Percentiles rank a stretch among this genome's conserved stretches.
Evolutionary conservation across 2,113 vertebrate genomes (phyloP).

Genomic region (Tupaia tana): DNA sequence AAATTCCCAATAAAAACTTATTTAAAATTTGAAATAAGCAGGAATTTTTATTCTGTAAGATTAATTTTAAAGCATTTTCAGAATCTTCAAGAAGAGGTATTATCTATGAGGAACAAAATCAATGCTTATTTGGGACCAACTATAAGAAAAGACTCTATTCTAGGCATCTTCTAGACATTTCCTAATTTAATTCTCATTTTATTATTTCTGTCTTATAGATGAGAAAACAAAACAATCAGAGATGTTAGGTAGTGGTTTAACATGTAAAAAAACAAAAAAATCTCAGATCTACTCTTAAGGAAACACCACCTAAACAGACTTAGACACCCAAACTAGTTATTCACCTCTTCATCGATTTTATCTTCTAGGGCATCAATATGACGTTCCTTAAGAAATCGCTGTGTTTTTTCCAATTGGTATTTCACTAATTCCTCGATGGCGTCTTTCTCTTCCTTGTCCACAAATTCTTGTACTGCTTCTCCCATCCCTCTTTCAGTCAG

Average conservation of each 20-base stretch:
- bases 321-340: not conserved
- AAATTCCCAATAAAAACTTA: slow-evolving; percentile 34
- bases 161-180: not conserved
- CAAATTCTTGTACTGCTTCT: slow-evolving; percentile 98
- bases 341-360: slow-evolving; percentile 96
- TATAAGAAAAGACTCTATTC: not conserved
- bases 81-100: not conserved
- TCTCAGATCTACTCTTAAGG: slow-evolving; percentile 7
- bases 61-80: not conserved
- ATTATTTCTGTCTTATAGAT: not conserved
- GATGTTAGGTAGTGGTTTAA: not conserved
- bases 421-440: slow-evolving; percentile 97
- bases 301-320: not conserved
- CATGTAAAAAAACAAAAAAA: slow-evolving; percentile 29
- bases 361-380: slow-evolving; percentile 91
- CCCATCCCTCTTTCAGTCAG: slow-evolving; percentile 98
- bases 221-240: slow-evolving; percentile 35
- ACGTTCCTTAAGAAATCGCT: slow-evolving; percentile 93
- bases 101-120: not conserved
- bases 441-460: slow-evolving; percentile 98
- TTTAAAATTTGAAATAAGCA: not conserved
- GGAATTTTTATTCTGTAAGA: not conserved
- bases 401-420: slow-evolving; percentile 97
- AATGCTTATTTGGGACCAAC: not conserved
- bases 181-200: slow-evolving; percentile 45